These are phyloP conservation scores for Prosapia bicincta DNA, from an alignment of 2,888 invertebrate species.

Conservation along the genomic window DNA sequence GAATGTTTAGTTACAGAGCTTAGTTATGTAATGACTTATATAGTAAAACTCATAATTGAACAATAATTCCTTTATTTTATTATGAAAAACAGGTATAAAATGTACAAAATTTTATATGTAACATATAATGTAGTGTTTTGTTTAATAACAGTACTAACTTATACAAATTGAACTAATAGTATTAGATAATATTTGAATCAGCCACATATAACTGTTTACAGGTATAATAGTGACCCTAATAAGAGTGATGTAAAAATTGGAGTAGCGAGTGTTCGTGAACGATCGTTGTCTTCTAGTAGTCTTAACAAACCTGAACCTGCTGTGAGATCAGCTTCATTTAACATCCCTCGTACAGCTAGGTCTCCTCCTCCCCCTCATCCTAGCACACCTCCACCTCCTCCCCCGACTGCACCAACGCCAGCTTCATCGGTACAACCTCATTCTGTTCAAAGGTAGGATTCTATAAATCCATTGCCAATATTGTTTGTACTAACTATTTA, in stretches of 20 bases:
- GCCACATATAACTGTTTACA: conserved; percentile 41
- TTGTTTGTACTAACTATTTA: not conserved
- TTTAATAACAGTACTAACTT: not conserved
- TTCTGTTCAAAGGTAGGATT: not conserved
- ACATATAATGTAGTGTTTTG: too few relatives aligned
- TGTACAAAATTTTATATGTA: too few relatives aligned
- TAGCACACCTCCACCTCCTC: conserved; percentile 42
- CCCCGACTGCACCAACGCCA: conserved; percentile 41
- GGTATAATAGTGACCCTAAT: conserved; percentile 62
- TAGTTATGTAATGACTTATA: too few relatives aligned
- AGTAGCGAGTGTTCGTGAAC: not conserved
- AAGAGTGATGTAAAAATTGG: conserved; percentile 49
- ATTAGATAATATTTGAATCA: not conserved
- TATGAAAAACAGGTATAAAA: too few relatives aligned
- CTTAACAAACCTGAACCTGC: conserved; percentile 22
- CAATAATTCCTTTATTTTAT: too few relatives aligned
- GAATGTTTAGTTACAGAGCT: too few relatives aligned
- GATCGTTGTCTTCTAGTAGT: not conserved
- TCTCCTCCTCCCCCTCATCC: conserved; percentile 40
- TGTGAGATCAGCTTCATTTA: conserved; percentile 36
- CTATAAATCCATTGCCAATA: too few relatives aligned
- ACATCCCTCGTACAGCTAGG: conserved; percentile 42
- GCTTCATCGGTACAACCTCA: conserved; percentile 37
- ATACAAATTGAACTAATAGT: not conserved
- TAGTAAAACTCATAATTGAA: too few relatives aligned